These are phyloP conservation scores for Leptoteleia sp. DNA, from an alignment of 1,140 invertebrate species.

Conservation along the genomic window DNA sequence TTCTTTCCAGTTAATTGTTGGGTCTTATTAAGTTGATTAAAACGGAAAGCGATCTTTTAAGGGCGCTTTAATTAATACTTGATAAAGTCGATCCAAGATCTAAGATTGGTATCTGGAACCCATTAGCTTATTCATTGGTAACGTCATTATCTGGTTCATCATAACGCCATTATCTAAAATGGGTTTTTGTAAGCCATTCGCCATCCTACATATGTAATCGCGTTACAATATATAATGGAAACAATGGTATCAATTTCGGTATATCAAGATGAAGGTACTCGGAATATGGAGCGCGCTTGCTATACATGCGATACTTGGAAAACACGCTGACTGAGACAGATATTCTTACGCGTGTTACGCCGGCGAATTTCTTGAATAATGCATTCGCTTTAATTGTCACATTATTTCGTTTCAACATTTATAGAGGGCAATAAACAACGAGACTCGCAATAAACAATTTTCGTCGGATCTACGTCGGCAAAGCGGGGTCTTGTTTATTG, in stretches of 20 bases:
- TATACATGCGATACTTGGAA: slow-evolving; percentile 40
- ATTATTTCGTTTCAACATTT: background rate
- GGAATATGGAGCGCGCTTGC: slow-evolving; percentile 39
- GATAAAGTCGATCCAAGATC: slow-evolving; percentile 26
- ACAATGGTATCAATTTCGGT: slow-evolving; percentile 55
- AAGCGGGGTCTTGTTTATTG: background rate
- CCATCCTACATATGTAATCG: slow-evolving; percentile 32
- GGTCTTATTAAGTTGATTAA: no score
- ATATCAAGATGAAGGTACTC: slow-evolving; percentile 61
- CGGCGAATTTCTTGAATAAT: slow-evolving; percentile 41
- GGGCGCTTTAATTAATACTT: no score
- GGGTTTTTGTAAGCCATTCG: slow-evolving; percentile 39
- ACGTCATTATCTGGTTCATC: slow-evolving; percentile 40
- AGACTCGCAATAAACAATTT: slow-evolving; percentile 4
- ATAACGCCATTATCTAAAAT: slow-evolving; percentile 52
- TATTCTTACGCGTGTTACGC: slow-evolving; percentile 20
- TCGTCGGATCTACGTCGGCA: background rate
- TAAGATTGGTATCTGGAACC: slow-evolving; percentile 35
- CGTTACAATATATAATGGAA: slow-evolving; percentile 55
- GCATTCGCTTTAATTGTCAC: slow-evolving; percentile 22
- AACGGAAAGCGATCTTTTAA: no score
- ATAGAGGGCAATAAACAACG: background rate
- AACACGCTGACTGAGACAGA: slow-evolving; percentile 24
- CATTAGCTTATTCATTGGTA: slow-evolving; percentile 51
- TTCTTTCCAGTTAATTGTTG: no score